phyloP scores from a whole-genome alignment of 2,888 invertebrate species.

The Ochropleura plecta region DNA sequence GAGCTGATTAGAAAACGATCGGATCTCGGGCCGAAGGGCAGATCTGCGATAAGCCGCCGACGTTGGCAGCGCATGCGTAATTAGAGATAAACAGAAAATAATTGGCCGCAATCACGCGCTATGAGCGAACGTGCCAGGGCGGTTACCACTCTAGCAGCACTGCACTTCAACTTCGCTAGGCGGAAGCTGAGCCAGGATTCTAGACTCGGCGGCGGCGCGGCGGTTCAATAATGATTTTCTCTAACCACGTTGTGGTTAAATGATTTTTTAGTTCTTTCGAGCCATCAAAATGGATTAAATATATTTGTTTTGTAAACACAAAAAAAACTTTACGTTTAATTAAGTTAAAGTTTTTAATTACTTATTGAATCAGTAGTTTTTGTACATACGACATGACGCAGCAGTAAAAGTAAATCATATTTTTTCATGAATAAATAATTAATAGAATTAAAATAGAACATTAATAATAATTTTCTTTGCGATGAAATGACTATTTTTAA shows the following conservation, averaged over 20 bases:
- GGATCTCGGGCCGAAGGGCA: constrained; percentile 89
- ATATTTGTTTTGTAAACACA: neutral
- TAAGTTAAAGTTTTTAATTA: constrained; percentile 1
- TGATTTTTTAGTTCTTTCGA: too few species aligned
- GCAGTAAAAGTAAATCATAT: neutral
- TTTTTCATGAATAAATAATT: constrained; percentile 21
- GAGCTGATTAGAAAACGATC: constrained; percentile 88
- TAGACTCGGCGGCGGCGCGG: constrained; percentile 40
- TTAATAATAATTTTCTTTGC: constrained; percentile 11
- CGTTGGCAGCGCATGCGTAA: constrained; percentile 90
- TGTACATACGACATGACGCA: neutral
- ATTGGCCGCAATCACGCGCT: constrained; percentile 89
- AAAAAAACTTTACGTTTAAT: neutral
- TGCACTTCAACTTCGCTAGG: constrained; percentile 65
- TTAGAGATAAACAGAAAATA: constrained; percentile 91
- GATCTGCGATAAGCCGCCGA: constrained; percentile 86
- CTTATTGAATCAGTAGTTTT: neutral
- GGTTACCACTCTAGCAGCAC: constrained; percentile 64
- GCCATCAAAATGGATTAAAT: neutral
- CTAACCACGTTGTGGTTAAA: too few species aligned
- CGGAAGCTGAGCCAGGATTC: constrained; percentile 70
- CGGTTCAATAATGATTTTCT: constrained; percentile 67
- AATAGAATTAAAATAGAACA: constrained; percentile 7
- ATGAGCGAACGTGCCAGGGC: constrained; percentile 83
- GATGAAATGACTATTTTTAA: constrained; percentile 16